Percentiles rank a stretch among this genome's conserved stretches.
Evolutionary conservation across 2,113 vertebrate genomes (phyloP).

Genomic region (Irena cyanogastra): DNA sequence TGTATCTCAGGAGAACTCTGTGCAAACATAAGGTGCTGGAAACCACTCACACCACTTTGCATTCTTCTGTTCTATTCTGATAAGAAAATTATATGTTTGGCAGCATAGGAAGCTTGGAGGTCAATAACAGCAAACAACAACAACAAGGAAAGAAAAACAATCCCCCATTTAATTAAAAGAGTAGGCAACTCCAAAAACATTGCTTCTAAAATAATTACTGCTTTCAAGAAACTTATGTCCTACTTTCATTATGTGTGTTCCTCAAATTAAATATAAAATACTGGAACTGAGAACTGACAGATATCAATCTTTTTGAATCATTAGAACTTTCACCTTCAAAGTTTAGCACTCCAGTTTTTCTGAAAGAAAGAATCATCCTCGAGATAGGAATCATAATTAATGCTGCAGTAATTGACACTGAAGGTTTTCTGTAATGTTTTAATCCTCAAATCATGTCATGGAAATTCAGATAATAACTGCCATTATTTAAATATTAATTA

Average conservation of each 20-base stretch:
- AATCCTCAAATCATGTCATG: not conserved
- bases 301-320: not conserved
- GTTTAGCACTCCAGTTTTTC: not conserved
- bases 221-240: not conserved
- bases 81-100: not conserved
- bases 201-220: not conserved
- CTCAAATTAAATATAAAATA: not conserved
- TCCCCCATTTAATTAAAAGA: fast-evolving
- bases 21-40: not conserved
- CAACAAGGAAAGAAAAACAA: not conserved
- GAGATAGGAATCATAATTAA: not conserved
- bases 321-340: not conserved
- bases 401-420: not conserved
- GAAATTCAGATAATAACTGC: not conserved
- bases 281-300: not conserved
- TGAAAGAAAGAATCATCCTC: not conserved
- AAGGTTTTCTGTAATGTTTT: not conserved
- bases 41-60: not conserved
- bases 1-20: not conserved
- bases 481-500: not conserved
- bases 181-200: not conserved
- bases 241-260: not conserved
- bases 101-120: not conserved
- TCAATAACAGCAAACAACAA: not conserved
- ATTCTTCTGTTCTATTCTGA: not conserved